Conservation (phyloP, 2,113 vertebrate species). For the Cryptotis parvus region DNA sequence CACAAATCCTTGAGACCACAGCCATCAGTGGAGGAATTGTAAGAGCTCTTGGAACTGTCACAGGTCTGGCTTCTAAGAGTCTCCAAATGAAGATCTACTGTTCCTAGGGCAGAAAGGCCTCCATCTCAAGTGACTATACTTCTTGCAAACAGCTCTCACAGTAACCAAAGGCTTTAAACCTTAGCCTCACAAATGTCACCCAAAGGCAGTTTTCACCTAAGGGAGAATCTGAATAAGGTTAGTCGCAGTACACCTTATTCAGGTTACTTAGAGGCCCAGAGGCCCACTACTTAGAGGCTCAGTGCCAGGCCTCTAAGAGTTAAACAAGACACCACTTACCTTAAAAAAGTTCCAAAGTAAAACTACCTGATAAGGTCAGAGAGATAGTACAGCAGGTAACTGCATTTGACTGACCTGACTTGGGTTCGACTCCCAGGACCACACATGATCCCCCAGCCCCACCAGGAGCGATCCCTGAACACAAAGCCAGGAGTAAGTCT, state of each 20-base stretch:
- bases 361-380: not conserved
- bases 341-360: slow-evolving; percentile 8
- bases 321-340: not conserved
- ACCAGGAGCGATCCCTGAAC: no score
- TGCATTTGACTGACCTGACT: no score
- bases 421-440: no score
- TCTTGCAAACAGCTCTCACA: not conserved
- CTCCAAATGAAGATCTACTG: slow-evolving; percentile 2
- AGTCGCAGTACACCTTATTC: no score
- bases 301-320: not conserved
- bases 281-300: no score
- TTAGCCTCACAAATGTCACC: slow-evolving; percentile 56
- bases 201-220: slow-evolving; percentile 36
- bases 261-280: no score
- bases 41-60: not conserved
- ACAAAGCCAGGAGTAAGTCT: no score
- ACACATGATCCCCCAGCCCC: no score
- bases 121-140: not conserved
- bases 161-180: slow-evolving; percentile 46
- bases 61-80: slow-evolving; percentile 58
- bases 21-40: not conserved
- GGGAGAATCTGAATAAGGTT: not conserved
- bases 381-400: no score
- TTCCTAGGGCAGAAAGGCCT: not conserved
- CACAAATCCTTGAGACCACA: slow-evolving; percentile 32